Conservation (phyloP, 2,113 vertebrate genomes). For the Micronycteris hirsuta region DNA sequence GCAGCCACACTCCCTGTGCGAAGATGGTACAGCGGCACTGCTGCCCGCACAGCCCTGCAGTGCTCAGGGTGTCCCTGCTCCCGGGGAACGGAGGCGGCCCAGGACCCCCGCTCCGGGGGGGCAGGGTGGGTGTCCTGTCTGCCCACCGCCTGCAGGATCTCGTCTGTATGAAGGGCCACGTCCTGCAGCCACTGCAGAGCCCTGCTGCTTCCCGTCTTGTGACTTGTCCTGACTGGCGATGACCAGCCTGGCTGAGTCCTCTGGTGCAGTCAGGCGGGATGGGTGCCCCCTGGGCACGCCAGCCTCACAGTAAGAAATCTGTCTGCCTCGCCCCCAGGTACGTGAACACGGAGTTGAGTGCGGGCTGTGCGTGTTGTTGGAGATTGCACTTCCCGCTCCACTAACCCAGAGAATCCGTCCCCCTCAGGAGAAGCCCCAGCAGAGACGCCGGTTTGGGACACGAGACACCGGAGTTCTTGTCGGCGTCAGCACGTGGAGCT, state of each 20-base stretch:
- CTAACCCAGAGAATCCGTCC: background rate
- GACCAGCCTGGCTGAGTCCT: fast-evolving
- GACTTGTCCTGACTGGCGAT: fast-evolving
- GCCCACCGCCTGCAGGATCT: fast-evolving
- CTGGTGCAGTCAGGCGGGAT: fast-evolving
- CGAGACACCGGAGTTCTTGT: fast-evolving
- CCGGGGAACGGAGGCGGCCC: background rate
- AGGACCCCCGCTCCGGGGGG: background rate
- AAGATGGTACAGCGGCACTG: fast-evolving
- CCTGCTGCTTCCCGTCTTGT: fast-evolving
- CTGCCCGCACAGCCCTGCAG: no score
- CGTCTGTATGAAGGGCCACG: fast-evolving
- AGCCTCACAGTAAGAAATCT: background rate
- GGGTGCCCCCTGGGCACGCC: fast-evolving
- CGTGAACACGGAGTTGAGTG: fast-evolving
- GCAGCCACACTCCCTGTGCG: fast-evolving
- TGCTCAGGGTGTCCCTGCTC: fast-evolving
- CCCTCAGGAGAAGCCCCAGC: background rate
- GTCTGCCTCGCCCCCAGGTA: background rate
- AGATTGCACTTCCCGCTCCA: fast-evolving
- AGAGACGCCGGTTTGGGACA: background rate
- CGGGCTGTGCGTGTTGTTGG: fast-evolving
- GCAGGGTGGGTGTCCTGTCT: background rate
- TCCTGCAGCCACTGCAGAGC: fast-evolving
- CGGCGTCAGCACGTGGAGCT: fast-evolving